Conservation (phyloP, 1,140 invertebrate genomes). For the Zaprionus nigranus region DNA sequence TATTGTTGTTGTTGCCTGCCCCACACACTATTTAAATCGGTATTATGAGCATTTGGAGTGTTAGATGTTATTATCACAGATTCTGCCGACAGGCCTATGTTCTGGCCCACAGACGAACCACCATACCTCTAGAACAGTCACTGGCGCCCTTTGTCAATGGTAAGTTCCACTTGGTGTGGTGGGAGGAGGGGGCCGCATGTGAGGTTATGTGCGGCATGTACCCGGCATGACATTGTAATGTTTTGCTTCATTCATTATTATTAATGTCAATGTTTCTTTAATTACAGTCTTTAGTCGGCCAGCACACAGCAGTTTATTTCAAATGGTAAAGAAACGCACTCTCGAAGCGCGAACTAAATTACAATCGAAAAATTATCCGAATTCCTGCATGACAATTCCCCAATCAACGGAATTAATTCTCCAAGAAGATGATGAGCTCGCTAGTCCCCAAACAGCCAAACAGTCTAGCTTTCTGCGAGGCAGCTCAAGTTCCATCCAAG, state of each 20-base stretch:
- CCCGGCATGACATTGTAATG: constrained; percentile 11
- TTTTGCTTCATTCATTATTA: not conserved
- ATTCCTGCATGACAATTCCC: constrained; percentile 56
- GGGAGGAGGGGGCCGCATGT: not conserved
- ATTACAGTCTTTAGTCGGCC: constrained; percentile 53
- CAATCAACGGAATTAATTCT: constrained; percentile 33
- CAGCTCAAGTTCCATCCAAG: constrained; percentile 17
- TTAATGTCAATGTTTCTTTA: not conserved
- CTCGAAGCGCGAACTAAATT: constrained; percentile 74
- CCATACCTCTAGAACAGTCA: constrained; percentile 33
- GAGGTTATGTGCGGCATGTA: constrained; percentile 48
- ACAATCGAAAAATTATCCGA: constrained; percentile 74
- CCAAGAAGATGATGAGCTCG: constrained; percentile 34
- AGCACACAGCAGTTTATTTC: constrained; percentile 70
- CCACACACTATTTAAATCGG: constrained; percentile 36
- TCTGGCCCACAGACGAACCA: constrained; percentile 55
- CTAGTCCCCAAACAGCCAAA: not conserved
- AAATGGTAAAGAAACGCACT: constrained; percentile 82
- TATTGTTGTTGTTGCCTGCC: constrained; percentile 41
- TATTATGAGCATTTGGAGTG: constrained; percentile 77
- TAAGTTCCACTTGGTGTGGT: constrained; percentile 35
- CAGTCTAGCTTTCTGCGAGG: not conserved
- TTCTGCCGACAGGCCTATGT: constrained; percentile 74
- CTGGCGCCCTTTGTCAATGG: constrained; percentile 40
- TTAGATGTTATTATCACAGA: constrained; percentile 57